Evolutionary conservation across 1,140 invertebrate species (phyloP), one percentile per base, ranked within the genome.

Genomic region (Mercenaria mercenaria): DNA sequence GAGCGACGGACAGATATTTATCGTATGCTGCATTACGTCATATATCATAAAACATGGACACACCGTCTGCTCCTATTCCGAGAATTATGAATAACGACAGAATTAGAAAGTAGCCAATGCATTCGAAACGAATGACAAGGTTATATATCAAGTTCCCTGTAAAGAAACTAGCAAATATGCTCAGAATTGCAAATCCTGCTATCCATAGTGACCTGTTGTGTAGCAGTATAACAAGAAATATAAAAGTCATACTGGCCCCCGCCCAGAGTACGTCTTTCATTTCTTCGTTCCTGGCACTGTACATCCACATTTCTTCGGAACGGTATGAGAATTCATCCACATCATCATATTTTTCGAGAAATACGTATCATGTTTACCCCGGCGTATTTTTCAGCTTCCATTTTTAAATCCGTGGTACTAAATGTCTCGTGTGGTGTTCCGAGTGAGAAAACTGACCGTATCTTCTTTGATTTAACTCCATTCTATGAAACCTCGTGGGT

Each of bases 11-110:
- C 23, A 83, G 41, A 81, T 93, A 92, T 3, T 56, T 20, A 26
- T 77, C 59, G 26, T 76, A 69, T 20, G 50, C 86, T 0, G 92
- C 90, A 11, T 80, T 87, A 11, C 91, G 37, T 93, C 93, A 94
- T 2, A 87, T 86, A 79, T 94, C 92, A 52, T 88, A 90, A 67
- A 92, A 94, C 0, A 94, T 92, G 61, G 93, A 93, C 6, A 94
- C 81, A 86, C 93, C 77, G 61, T 93, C 93, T n/a, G 91, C 91
- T 1, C 93, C 93, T 32, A 93, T 92, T 37, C 93, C 93, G 4
- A 93, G 89, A 37, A 93, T 92, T 56, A 93, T 92, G 77, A 93
- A 93, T 13, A 93, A 89, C 20, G 91, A 85, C 37, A 93, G 69
- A 6, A 94, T 81, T 74, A 93, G 93, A 72, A 93, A 93, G 18